A percentile compares a stretch with the other conserved stretches of the same genome.
Evolutionary conservation across 30 jellyfish, hydroid and myxozoan species (phyloP).

Genomic region (Clytia hemisphaerica): DNA sequence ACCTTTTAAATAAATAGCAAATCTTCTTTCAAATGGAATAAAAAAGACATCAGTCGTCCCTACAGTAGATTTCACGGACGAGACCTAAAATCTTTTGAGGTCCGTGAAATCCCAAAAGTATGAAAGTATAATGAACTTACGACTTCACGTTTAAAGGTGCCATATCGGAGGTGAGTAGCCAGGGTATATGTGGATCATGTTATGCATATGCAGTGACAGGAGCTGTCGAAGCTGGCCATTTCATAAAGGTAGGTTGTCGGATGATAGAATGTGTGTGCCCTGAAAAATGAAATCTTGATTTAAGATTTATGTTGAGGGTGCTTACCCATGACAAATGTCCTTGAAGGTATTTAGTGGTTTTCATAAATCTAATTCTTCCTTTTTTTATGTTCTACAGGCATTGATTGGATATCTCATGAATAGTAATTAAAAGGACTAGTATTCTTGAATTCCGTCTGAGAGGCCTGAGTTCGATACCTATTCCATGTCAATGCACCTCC

Average conservation of each 20-base stretch:
- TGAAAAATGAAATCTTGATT: not conserved
- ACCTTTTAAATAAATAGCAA: no score
- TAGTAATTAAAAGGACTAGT: not conserved
- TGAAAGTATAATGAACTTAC: not conserved
- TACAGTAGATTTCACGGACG: no score
- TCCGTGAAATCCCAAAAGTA: no score
- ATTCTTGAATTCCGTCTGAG: not conserved
- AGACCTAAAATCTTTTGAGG: no score
- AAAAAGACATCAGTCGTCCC: no score
- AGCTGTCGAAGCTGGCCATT: conserved; percentile 83
- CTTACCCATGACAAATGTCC: no score
- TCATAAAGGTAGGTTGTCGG: conserved; percentile 46
- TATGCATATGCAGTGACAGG: conserved; percentile 95
- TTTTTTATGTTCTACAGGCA: not conserved
- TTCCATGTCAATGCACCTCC: not conserved
- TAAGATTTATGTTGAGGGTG: no score
- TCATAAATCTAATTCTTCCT: no score
- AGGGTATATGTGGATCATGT: conserved; percentile 94
- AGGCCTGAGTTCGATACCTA: not conserved
- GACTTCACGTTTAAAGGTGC: conserved; percentile 44
- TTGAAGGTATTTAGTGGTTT: no score
- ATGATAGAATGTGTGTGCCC: not conserved
- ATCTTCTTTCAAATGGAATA: no score
- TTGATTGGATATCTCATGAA: not conserved
- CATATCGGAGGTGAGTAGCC: conserved; percentile 70